A percentile compares a stretch with the other conserved stretches of the same genome.
Evolutionary conservation across 2,888 invertebrate genomes (phyloP).

Genomic region (Drosophila histrio): DNA sequence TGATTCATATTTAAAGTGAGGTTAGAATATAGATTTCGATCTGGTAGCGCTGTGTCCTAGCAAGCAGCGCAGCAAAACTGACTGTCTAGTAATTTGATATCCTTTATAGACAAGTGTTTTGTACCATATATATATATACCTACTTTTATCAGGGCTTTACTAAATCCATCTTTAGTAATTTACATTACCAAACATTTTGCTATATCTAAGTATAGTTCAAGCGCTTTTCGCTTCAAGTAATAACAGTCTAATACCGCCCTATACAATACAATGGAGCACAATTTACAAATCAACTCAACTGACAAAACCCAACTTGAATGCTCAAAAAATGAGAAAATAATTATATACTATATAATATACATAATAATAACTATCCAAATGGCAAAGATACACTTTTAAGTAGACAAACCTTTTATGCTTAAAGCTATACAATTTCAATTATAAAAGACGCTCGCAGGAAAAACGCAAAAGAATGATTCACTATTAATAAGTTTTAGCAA

Average conservation of each 20-base stretch:
- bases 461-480: constrained; percentile 18
- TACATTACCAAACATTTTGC: constrained; percentile 39
- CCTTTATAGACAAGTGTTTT: constrained; percentile 32
- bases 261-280: constrained; percentile 25
- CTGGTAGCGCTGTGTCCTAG: constrained; percentile 15
- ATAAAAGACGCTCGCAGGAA: constrained; percentile 50
- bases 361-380: constrained; percentile 14
- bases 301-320: constrained; percentile 33
- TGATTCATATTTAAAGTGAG: constrained; percentile 1
- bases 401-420: constrained; percentile 46
- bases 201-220: constrained; percentile 18
- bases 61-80: background rate
- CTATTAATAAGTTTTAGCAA: constrained; percentile 37
- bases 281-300: constrained; percentile 35
- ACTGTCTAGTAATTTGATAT: constrained; percentile 51
- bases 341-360: background rate
- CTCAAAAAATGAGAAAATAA: constrained; percentile 47
- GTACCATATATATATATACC: constrained; percentile 10
- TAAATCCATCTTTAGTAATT: constrained; percentile 44
- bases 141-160: constrained; percentile 14
- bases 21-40: background rate
- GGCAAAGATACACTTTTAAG: constrained; percentile 38
- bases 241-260: constrained; percentile 16
- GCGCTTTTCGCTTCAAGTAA: constrained; percentile 44
- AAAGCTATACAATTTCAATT: constrained; percentile 34